Conservation (phyloP, 23 tunicate genomes). For the Phallusia fumigata region DNA sequence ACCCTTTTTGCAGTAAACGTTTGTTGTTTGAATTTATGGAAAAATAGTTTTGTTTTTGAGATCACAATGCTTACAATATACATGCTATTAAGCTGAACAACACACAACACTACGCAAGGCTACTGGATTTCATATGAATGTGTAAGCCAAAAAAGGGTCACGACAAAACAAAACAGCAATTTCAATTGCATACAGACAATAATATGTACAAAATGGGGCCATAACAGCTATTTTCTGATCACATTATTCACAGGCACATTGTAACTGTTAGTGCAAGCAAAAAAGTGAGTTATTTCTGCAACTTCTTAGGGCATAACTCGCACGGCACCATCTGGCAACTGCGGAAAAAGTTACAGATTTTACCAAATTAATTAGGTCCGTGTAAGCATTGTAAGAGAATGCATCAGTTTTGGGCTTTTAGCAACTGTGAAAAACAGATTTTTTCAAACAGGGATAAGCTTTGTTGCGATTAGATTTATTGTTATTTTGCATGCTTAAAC, state of each 20-base stretch:
- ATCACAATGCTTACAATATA: too few species aligned
- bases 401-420: too few species aligned
- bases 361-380: too few species aligned
- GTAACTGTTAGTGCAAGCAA: background rate
- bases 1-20: too few species aligned
- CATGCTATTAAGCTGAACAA: background rate
- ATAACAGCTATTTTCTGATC: too few species aligned
- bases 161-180: background rate
- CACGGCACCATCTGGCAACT: background rate
- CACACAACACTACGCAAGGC: background rate
- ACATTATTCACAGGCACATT: background rate
- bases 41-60: too few species aligned
- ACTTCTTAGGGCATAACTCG: slow-evolving; percentile 1
- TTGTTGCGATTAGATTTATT: too few species aligned
- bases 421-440: too few species aligned
- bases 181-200: background rate
- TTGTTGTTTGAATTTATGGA: background rate
- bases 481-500: too few species aligned
- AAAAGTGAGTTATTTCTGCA: background rate
- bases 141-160: background rate
- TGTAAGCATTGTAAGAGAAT: too few species aligned
- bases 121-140: slow-evolving; percentile 2
- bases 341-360: background rate
- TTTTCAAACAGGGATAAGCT: too few species aligned
- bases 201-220: background rate